Base-by-base conservation (phyloP, 2,888 invertebrate genomes). In the Tribolium freemani region DNA sequence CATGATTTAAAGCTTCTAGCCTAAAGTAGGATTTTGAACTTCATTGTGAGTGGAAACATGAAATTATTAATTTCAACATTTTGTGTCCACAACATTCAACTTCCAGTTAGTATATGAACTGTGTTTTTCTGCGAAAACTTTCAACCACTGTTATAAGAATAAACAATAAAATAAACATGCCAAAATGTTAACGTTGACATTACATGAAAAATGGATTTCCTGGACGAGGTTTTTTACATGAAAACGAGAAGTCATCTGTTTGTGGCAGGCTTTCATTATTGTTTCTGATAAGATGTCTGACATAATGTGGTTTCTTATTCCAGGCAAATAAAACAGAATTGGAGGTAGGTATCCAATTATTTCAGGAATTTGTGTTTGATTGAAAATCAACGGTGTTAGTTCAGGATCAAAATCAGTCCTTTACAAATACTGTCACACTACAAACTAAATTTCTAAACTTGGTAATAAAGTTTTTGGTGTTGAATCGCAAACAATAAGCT, bases 401-500 rank as follows among this genome's bases (percentile, higher is more conserved):
- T 38, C 8, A 38, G 9, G 6, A 38, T 9, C 38, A 38, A 38
- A 38, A n/a, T 38, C 38, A 38, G 3, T 2, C 38, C 38, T 9
- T 38, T 38, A 38, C 38, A 38, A 38, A 38, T 3, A 38, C 38
- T 38, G 3, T 9, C 38, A 8, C 38, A 38, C 38, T 38, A 31
- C 38, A 38, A 38, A 38, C 38, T 48, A 10, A 53, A 53, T 9
- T 53, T 26, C 9, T 13, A 10, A 53, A 53, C 21, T 53, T 53
- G 9, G 21, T 53, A 53, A 26, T 53, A 53, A 26, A 38, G 8
- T 38, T 54, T 54, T 54, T 26, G 21, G n/a, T 54, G 9, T n/a
- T 20, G 51, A 51, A 11, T 31, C 11, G 30, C 13, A 38, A 38
- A 56, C 56, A 56, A 56, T 56, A 38, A 31, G 56, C 31, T 56